A percentile compares a stretch with the other conserved stretches of the same genome.
Evolutionary conservation across 30 jellyfish, hydroid and myxozoan species (phyloP).

Genomic region (Clytia hemisphaerica): DNA sequence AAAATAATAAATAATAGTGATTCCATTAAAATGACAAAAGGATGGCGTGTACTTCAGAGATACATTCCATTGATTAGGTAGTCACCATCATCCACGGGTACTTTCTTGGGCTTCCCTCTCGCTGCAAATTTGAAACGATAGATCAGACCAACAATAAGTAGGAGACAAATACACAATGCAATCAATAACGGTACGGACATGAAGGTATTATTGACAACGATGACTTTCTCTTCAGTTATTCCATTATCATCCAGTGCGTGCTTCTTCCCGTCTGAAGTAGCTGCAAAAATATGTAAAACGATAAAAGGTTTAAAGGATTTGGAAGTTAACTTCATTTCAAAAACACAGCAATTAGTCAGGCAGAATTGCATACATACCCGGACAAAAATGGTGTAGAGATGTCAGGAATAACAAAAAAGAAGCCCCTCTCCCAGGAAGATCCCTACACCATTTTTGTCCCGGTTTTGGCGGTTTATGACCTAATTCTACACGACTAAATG

Average conservation of each 20-base stretch:
- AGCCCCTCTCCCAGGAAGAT: neutral
- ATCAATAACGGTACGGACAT: constrained; percentile 56
- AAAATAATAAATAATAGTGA: no score
- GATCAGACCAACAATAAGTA: constrained; percentile 46
- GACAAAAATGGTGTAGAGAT: neutral
- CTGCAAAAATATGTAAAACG: neutral
- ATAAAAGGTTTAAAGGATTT: no score
- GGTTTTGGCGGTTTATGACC: no score
- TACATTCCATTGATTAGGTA: constrained; percentile 94
- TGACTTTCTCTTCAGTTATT: constrained; percentile 8
- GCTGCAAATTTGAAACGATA: constrained; percentile 59
- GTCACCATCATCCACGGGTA: constrained; percentile 98
- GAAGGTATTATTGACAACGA: constrained; percentile 15
- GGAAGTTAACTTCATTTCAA: neutral
- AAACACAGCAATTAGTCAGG: neutral
- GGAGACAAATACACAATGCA: constrained; percentile 53
- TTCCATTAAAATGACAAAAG: no score
- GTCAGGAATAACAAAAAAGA: neutral
- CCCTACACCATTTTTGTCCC: neutral
- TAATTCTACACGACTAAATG: no score
- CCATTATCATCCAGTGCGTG: neutral
- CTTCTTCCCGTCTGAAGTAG: neutral
- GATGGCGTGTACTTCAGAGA: no score
- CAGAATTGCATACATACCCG: no score
- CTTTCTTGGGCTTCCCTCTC: constrained; percentile 77